Evolutionary conservation across 1,140 invertebrate genomes (phyloP), one percentile per base, ranked within the genome.

Genomic region (Aphelenchoides fujianensis): DNA sequence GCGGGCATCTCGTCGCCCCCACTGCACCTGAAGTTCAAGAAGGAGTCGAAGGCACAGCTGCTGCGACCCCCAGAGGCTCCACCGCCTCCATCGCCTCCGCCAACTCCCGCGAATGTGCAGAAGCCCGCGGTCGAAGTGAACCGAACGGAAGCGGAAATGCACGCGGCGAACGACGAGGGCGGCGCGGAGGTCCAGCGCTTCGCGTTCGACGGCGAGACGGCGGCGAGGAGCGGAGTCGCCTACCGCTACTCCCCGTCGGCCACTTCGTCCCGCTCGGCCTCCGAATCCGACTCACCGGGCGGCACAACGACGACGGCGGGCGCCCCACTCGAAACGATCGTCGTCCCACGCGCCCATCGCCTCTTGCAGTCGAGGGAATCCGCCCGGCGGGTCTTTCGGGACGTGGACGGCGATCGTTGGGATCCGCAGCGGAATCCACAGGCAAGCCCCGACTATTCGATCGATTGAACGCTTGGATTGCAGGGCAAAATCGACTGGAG

Each of bases 401-500:
- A 73, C 37, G 72, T 73, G 30, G 41, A 66, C 28, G 70, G 67
- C 12, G 72, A 73, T 35, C 37, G 54, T 37, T 73, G 72, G 72
- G 55, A 73, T 68, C 48, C 72, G 30, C 53, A 9, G 23, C 31
- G 68, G 30, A 73, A 73, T 67, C 36, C 57, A 3, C 72, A 73
- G 72, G 72, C 74, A 9, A 2, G 27, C 74, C 37, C 23, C 70
- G 12, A 16, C n/a, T 5, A 9, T 35, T 69, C 74, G 1, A 74
- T 19, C 19, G n/a, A n/a, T 74, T 69, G 12, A 76, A 9, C 36
- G 41, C 77, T 78, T 72, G n/a, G n/a, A n/a, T n/a, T n/a, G n/a
- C n/a, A 74, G 73, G 73, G 73, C n/a, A 74, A 77, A 32, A 77
- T 74, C 9, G 59, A 74, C 54, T 36, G 76, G 36, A 76, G 73